These are phyloP conservation scores for Spheniscus humboldti DNA, from an alignment of 2,797 vertebrate species.

Conservation along the genomic window DNA sequence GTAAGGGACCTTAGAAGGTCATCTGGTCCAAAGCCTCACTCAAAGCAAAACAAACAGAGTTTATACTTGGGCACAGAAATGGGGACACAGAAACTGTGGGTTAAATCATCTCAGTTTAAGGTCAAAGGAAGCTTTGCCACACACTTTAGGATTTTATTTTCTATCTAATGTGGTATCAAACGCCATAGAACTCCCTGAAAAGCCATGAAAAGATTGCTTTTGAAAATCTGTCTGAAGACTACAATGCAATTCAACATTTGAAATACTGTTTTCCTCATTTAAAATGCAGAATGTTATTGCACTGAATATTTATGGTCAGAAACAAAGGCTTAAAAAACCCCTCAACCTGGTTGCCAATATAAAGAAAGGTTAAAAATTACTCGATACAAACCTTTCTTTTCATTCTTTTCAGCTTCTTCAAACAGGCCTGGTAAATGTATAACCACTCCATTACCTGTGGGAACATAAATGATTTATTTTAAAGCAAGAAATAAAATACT, in stretches of 20 bases:
- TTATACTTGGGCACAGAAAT: background rate
- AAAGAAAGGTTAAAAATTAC: constrained; percentile 19
- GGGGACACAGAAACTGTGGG: background rate
- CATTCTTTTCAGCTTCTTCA: constrained; percentile 98
- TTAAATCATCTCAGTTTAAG: background rate
- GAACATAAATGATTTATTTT: constrained; percentile 38
- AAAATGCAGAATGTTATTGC: background rate
- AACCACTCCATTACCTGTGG: constrained; percentile 94
- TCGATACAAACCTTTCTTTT: constrained; percentile 89
- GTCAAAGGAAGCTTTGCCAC: background rate
- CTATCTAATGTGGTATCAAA: background rate
- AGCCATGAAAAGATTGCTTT: background rate
- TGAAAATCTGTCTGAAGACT: background rate
- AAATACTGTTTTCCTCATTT: background rate
- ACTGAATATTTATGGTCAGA: background rate
- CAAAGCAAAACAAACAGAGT: background rate
- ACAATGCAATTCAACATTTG: background rate
- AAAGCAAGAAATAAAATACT: background rate
- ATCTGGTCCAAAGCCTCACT: background rate
- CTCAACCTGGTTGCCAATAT: background rate
- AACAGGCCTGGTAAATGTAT: constrained; percentile 97
- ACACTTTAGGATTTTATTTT: background rate
- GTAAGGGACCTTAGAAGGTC: background rate
- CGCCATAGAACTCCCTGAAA: background rate
- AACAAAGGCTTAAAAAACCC: background rate